Evolutionary conservation across 2,113 vertebrate genomes (phyloP), one percentile per base, ranked within the genome.

Genomic region (Ochotona princeps): DNA sequence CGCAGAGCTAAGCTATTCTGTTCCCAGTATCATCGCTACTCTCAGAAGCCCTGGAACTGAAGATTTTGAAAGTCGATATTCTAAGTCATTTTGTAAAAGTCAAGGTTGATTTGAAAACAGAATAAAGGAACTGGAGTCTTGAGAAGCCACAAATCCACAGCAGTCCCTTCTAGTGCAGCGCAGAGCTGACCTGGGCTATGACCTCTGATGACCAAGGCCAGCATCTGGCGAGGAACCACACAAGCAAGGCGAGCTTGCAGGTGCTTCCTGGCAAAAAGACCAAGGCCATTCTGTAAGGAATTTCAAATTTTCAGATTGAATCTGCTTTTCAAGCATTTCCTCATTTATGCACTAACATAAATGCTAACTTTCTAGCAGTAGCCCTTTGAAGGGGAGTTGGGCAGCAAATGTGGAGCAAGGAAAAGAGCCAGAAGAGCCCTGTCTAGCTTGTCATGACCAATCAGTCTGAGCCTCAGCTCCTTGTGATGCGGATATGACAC

Each of bases 41-140:
- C 87, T 85, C 79, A 47, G 70, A 92, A 87, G 61, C 73, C 89
- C 61, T 81, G 87, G 6, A 93, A 49, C 66, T 60, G 26, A 72
- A 81, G 82, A 66, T 75, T 79, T 93, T 89, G 89, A 63, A 92
- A 95, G 91, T 95, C 69, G 91, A 84, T 87, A 87, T 87, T 93
- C 47, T 84, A 92, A 95, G 54, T 87, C 67, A 82, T 78, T 96
- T 72, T 61, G 47, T 47, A 85, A 60, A 95, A 96, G 87, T 78
- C 87, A 96, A 96, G 80, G 76, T 44, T 92, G 74, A 79, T 88
- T 79, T 88, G n/a, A 18, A 95, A 92, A 30, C 82, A 84, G 44
- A 91, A 93, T 83, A 89, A 96, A 94, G 80, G 93, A 74, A 89
- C 8, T 6, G 67, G 73, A 89, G 49, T 26, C 60, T 78, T 51